These are phyloP conservation scores for Nephotettix cincticeps DNA, from an alignment of 1,140 invertebrate species.

Conservation along the genomic window DNA sequence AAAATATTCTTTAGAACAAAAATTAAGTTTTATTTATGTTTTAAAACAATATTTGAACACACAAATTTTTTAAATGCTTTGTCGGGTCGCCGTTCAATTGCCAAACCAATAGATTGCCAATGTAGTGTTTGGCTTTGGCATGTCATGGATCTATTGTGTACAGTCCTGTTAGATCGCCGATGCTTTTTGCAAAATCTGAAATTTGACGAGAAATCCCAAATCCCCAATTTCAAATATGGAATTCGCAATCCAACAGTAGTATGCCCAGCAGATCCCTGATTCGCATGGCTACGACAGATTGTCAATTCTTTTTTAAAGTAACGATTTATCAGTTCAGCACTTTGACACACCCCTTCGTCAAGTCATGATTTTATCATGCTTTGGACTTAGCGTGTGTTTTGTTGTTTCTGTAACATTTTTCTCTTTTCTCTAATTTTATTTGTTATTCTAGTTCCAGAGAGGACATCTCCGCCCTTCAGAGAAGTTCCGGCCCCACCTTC, in stretches of 20 bases:
- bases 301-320: background rate
- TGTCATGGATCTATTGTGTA: background rate
- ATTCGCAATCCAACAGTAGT: too few species aligned
- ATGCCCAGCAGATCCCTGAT: too few species aligned
- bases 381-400: background rate
- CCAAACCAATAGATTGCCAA: background rate
- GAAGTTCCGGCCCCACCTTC: slow-evolving; percentile 19
- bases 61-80: background rate
- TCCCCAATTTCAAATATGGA: too few species aligned
- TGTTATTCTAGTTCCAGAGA: slow-evolving; percentile 30
- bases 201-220: background rate
- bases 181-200: background rate
- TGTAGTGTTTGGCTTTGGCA: background rate
- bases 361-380: background rate
- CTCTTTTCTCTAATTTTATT: background rate
- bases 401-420: background rate
- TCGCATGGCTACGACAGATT: background rate
- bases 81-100: background rate
- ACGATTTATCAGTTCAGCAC: background rate
- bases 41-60: background rate
- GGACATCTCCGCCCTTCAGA: slow-evolving; percentile 20
- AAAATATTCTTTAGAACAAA: background rate
- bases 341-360: background rate
- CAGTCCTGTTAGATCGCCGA: background rate
- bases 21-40: background rate